Conservation (phyloP, 2,797 vertebrate genomes). For the Dendrocincla tyrannina region DNA sequence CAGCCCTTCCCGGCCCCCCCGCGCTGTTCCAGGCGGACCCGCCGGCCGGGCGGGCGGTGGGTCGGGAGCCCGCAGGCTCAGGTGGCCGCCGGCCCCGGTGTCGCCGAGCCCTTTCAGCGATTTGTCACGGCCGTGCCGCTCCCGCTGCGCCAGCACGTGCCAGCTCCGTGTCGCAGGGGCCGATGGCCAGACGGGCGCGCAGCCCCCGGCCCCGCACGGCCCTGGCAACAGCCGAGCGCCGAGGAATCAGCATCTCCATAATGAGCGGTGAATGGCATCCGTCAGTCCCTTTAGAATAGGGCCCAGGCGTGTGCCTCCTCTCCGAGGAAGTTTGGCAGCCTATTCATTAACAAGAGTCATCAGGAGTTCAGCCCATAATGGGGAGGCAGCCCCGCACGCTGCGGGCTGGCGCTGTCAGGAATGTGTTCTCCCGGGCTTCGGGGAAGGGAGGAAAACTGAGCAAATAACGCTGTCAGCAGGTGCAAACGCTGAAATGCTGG, state of each 20-base stretch:
- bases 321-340: slow-evolving; percentile 80
- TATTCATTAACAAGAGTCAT: slow-evolving; percentile 83
- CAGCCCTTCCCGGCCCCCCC: too few species aligned
- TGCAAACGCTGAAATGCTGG: neutral
- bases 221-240: slow-evolving; percentile 83
- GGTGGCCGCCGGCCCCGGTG: slow-evolving; percentile 89
- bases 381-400: slow-evolving; percentile 51
- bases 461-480: slow-evolving; percentile 35
- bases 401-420: slow-evolving; percentile 17
- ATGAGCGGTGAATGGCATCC: slow-evolving; percentile 85
- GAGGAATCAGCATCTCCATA: slow-evolving; percentile 81
- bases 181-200: slow-evolving; percentile 86
- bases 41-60: too few species aligned
- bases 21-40: too few species aligned
- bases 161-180: slow-evolving; percentile 81
- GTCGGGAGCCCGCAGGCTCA: slow-evolving; percentile 70
- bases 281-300: slow-evolving; percentile 77
- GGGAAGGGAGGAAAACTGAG: neutral
- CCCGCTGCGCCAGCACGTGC: slow-evolving; percentile 96
- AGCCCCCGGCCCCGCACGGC: slow-evolving; percentile 69
- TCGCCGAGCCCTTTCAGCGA: slow-evolving; percentile 88
- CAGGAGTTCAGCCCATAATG: slow-evolving; percentile 76
- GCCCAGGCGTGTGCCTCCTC: slow-evolving; percentile 70
- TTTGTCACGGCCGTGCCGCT: slow-evolving; percentile 92
- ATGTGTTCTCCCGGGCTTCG: neutral